phyloP scores from a whole-genome alignment of 2,888 invertebrate genomes.

The Elmis aenea region DNA sequence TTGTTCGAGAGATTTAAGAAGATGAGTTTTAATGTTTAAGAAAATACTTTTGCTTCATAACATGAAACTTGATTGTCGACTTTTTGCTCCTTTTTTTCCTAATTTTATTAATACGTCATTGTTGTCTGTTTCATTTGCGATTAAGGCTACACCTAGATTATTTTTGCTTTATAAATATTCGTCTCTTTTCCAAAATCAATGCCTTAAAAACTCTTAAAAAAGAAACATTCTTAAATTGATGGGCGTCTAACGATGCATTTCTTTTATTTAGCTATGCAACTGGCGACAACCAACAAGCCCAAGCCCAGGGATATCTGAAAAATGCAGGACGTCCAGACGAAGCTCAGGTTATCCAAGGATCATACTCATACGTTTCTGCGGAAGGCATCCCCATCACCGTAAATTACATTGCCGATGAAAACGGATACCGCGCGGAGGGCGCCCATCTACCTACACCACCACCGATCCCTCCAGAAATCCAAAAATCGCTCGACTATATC shows the following conservation, averaged over 20 bases:
- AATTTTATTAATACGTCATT: too few species aligned
- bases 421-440: conserved; percentile 71
- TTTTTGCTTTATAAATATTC: conserved; percentile 4
- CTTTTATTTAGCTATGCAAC: conserved; percentile 71
- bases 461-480: conserved; percentile 67
- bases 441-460: conserved; percentile 74
- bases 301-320: conserved; percentile 72
- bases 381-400: conserved; percentile 68
- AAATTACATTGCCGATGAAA: conserved; percentile 70
- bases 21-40: too few species aligned
- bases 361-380: conserved; percentile 69
- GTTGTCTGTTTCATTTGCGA: too few species aligned
- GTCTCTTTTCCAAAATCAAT: too few species aligned
- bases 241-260: too few species aligned
- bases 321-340: conserved; percentile 64
- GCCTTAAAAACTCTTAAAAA: background rate
- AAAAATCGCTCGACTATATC: conserved; percentile 49
- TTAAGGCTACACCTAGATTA: background rate
- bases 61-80: too few species aligned
- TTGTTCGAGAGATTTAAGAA: too few species aligned
- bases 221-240: too few species aligned
- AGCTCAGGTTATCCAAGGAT: conserved; percentile 71
- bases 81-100: too few species aligned
- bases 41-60: too few species aligned
- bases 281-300: conserved; percentile 73